Base-by-base conservation (phyloP, 2,888 invertebrate species). In the Myathropa florea region DNA sequence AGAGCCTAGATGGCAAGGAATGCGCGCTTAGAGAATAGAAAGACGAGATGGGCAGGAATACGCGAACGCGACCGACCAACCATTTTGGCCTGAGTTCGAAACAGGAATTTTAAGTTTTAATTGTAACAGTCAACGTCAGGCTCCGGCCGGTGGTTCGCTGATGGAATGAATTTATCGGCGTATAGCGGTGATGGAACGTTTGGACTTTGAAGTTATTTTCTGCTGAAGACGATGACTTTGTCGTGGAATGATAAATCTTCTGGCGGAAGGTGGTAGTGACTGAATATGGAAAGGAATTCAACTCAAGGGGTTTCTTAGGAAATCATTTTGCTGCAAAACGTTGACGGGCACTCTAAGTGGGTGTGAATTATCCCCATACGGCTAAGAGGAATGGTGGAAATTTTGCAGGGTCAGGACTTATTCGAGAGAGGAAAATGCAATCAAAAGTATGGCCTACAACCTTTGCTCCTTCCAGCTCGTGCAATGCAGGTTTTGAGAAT, bases 11-110 rank as follows among this genome's bases (percentile, higher is more conserved):
- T 80, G 80, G 80, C 33, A 59, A 64, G 72, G 80, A 80, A 80
- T 80, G 80, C 67, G 80, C 67, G 71, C 80, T 80, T 80, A 80
- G 72, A 80, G 80, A 60, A 80, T 73, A 80, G 60, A 72, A 46
- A 26, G 65, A 72, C 24, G 33, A 6, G 18, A 73, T 26, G 26
- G 61, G 61, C 33, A 61, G 28, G 14, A 39, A 33, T 23, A 33
- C 33, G 33, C 33, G n/a, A n/a, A n/a, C n/a, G 14, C 30, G n/a
- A n/a, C n/a, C n/a, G 23, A 46, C 6, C 23, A 21, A 67, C 57
- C 39, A 72, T 80, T 80, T 80, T 72, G 72, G 80, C 23, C 53
- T 73, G 72, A 14, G 21, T 67, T 67, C 53, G 46, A 28, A 80
- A 80, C 80, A 65, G 80, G 80, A 80, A 65, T 67, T 80, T 67